Percentiles rank a stretch among this genome's conserved stretches.
These are phyloP conservation scores for Meteorus colon DNA, from an alignment of 2,888 invertebrate species.

Conservation along the genomic window DNA sequence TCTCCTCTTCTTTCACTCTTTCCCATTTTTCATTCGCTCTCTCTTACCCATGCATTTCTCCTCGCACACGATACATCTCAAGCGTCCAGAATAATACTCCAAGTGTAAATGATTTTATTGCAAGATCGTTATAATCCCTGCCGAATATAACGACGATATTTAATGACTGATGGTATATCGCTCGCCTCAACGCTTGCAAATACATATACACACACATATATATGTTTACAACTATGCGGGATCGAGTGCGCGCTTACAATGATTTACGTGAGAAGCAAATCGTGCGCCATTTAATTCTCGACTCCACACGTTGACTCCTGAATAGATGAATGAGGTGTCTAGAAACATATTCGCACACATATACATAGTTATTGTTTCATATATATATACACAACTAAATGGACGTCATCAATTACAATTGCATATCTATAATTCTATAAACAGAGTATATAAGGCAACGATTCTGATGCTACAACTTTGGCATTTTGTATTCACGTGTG, in stretches of 20 bases:
- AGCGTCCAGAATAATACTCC: not conserved
- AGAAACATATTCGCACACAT: not conserved
- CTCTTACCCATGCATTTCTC: not conserved
- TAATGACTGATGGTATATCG: slow-evolving; percentile 36
- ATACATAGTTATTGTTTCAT: not conserved
- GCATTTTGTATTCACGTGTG: slow-evolving; percentile 18
- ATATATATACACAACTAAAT: not conserved
- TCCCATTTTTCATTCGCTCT: not conserved
- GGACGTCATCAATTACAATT: slow-evolving; percentile 7
- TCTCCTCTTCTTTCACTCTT: slow-evolving; percentile 10
- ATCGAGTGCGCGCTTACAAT: slow-evolving; percentile 5
- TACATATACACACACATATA: not conserved
- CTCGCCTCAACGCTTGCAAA: not conserved
- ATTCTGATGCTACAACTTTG: slow-evolving; percentile 27
- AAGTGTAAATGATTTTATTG: slow-evolving; percentile 43
- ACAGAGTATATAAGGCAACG: not conserved
- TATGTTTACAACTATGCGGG: slow-evolving; percentile 6
- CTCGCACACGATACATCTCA: not conserved
- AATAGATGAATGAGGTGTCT: slow-evolving; percentile 16
- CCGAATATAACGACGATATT: slow-evolving; percentile 41
- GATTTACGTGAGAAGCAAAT: slow-evolving; percentile 37
- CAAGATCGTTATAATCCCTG: slow-evolving; percentile 36
- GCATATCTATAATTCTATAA: not conserved
- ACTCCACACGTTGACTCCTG: slow-evolving; percentile 25
- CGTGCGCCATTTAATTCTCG: slow-evolving; percentile 21